These are phyloP conservation scores for Dryobates pubescens DNA, from an alignment of 2,797 vertebrate genomes.

Conservation along the genomic window DNA sequence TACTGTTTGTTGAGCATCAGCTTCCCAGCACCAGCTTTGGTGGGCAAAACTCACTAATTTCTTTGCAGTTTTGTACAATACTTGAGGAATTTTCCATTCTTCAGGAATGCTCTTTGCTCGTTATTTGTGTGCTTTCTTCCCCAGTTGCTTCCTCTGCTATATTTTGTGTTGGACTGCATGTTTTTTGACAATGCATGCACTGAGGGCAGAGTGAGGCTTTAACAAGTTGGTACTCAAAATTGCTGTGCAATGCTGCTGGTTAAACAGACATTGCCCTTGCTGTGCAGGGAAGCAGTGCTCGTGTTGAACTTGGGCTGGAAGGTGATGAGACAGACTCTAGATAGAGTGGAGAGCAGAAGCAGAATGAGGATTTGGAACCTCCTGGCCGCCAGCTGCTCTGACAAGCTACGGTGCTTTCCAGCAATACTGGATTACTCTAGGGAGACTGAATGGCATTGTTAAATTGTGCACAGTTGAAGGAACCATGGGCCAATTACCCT, in stretches of 20 bases:
- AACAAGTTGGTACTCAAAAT: not conserved
- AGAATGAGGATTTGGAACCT: not conserved
- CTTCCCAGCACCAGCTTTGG: not conserved
- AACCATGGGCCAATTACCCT: not conserved
- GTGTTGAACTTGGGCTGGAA: not conserved
- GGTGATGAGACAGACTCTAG: not conserved
- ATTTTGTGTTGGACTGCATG: not conserved
- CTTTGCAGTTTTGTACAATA: not conserved
- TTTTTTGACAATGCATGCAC: not conserved
- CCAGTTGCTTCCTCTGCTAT: not conserved
- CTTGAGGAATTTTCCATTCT: not conserved
- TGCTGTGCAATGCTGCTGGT: not conserved
- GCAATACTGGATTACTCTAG: not conserved
- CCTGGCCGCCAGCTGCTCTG: not conserved
- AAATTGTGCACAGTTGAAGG: not conserved
- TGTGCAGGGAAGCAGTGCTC: not conserved
- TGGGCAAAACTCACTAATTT: not conserved
- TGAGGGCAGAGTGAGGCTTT: not conserved
- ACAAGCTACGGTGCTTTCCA: not conserved
- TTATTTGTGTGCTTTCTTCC: not conserved
- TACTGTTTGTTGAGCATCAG: not conserved
- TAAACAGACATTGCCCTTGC: not conserved
- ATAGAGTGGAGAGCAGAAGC: fast-evolving
- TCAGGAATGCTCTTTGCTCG: not conserved
- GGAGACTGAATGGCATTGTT: not conserved